Conservation (phyloP, 1,140 invertebrate species). For the Cydia pomonella region DNA sequence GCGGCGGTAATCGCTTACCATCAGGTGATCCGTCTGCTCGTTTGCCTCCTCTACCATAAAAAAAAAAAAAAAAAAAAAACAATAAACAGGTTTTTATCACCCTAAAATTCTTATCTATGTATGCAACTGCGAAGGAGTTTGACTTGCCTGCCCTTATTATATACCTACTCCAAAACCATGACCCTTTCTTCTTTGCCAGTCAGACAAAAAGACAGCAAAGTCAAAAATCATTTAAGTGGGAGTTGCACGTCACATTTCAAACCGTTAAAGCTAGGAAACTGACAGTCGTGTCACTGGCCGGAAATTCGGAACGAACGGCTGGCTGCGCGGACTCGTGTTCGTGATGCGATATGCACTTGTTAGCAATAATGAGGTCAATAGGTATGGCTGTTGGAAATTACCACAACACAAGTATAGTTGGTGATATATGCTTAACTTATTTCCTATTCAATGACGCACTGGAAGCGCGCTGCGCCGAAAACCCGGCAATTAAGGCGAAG, state of each 20-base stretch:
- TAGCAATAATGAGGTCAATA: slow-evolving; percentile 24
- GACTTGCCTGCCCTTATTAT: no score
- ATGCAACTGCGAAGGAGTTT: no score
- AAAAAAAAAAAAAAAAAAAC: no score
- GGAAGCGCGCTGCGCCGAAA: no score
- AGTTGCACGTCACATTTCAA: background rate
- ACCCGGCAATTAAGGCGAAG: no score
- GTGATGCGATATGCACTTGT: slow-evolving; percentile 17
- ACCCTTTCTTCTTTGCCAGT: no score
- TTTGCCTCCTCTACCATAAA: no score
- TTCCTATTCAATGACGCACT: background rate
- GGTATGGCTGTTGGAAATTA: background rate
- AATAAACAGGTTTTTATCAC: no score
- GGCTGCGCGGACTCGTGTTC: slow-evolving; percentile 19
- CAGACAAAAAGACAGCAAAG: background rate
- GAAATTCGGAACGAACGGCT: slow-evolving; percentile 26
- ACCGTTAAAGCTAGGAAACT: background rate
- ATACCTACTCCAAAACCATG: no score
- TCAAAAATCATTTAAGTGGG: background rate
- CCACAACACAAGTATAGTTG: background rate
- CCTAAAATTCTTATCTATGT: no score
- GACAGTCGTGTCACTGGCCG: slow-evolving; percentile 22
- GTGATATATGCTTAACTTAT: background rate
- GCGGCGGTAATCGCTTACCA: no score
- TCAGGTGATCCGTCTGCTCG: no score